These are phyloP conservation scores for Pongo abelii DNA, from an alignment of 2,113 vertebrate genomes.

Conservation along the genomic window DNA sequence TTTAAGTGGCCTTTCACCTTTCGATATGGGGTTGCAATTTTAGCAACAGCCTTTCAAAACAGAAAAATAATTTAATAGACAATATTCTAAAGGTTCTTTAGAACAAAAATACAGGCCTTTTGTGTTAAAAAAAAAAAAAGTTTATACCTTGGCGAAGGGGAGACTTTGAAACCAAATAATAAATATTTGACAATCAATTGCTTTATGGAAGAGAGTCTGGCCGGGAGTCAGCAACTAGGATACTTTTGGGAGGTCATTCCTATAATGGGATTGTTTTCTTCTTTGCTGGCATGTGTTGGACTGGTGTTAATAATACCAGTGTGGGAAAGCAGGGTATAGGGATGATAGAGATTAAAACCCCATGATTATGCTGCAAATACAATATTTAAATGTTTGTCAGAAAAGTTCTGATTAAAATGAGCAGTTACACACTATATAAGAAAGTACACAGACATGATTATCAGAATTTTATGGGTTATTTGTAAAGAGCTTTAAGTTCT, in stretches of 20 bases:
- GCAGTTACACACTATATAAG: background rate
- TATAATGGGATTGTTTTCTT: background rate
- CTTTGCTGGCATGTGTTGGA: background rate
- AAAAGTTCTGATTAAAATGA: constrained; percentile 9
- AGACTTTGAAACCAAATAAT: background rate
- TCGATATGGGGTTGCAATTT: constrained; percentile 61
- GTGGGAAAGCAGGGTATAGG: background rate
- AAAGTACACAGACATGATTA: background rate
- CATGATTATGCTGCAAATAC: background rate
- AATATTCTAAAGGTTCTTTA: background rate
- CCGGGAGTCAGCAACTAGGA: background rate
- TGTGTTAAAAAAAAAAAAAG: background rate
- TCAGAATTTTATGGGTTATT: background rate
- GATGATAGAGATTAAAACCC: background rate
- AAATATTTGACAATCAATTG: background rate
- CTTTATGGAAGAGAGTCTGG: background rate
- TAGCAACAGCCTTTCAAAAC: constrained; percentile 71
- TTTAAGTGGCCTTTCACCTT: constrained; percentile 69
- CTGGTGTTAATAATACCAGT: background rate
- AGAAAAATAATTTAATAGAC: constrained; percentile 50
- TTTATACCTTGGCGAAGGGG: background rate
- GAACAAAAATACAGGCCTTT: background rate
- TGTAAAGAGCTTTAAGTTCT: background rate
- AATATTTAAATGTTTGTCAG: background rate
- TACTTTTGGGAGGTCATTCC: background rate